Conservation (phyloP, 2,797 vertebrate genomes). For the Coranthus polyacanthus region DNA sequence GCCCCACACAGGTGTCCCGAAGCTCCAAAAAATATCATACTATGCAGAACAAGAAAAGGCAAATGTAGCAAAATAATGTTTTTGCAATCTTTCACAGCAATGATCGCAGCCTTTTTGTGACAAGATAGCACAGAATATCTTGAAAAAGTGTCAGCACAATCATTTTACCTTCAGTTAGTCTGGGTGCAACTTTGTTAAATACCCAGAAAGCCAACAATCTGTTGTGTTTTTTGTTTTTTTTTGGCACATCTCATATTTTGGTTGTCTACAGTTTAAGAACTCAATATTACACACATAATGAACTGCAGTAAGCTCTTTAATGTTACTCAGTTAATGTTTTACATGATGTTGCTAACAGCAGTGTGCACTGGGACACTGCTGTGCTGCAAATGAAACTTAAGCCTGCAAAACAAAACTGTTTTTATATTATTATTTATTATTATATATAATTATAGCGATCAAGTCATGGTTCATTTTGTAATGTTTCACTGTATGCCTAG, state of each 20-base stretch:
- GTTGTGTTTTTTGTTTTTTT: conserved; percentile 2
- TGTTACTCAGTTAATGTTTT: conserved; percentile 16
- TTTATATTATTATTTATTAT: too few relatives aligned
- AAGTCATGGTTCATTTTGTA: too few relatives aligned
- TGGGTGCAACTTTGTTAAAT: not conserved
- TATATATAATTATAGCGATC: too few relatives aligned
- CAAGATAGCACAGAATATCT: not conserved
- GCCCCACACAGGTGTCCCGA: conserved; percentile 63
- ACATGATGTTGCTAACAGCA: too few relatives aligned
- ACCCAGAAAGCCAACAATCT: conserved; percentile 5
- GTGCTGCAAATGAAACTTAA: too few relatives aligned
- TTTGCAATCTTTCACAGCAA: too few relatives aligned
- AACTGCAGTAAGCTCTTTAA: not conserved
- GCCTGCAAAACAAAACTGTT: too few relatives aligned
- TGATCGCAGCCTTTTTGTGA: too few relatives aligned
- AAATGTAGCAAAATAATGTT: not conserved
- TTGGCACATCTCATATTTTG: conserved; percentile 1
- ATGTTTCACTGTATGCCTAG: conserved; percentile 4
- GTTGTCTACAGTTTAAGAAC: too few relatives aligned
- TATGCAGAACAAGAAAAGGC: conserved; percentile 46
- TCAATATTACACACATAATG: conserved; percentile 16
- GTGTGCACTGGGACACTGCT: too few relatives aligned
- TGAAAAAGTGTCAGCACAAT: not conserved
- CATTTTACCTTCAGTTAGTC: not conserved
- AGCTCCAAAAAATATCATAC: conserved; percentile 49